Conservation (phyloP, 64 coral and sea anemone genomes). For the Pachyseris speciosa region DNA sequence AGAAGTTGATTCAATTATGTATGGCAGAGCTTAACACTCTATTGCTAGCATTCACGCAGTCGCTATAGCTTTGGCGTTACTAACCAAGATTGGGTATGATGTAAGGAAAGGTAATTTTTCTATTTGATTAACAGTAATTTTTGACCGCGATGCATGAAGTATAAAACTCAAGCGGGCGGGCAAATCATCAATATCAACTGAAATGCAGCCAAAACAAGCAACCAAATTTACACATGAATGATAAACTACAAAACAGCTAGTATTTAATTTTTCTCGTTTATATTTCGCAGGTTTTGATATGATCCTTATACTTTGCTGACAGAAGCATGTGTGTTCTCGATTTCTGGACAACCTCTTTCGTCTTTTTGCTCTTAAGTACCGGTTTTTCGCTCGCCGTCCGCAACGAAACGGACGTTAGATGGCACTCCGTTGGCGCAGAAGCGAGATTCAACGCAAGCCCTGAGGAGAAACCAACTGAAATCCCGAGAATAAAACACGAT, state of each 20-base stretch:
- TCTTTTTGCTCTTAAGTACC: neutral
- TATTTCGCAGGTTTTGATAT: neutral
- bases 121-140: too few relatives aligned
- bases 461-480: neutral
- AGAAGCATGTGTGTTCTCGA: neutral
- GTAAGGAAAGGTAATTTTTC: too few relatives aligned
- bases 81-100: too few relatives aligned
- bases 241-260: neutral
- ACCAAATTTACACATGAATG: neutral
- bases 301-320: neutral
- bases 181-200: too few relatives aligned
- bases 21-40: too few relatives aligned
- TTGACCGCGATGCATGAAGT: too few relatives aligned
- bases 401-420: neutral
- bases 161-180: too few relatives aligned
- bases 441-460: neutral
- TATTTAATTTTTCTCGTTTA: neutral
- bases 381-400: neutral
- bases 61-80: too few relatives aligned
- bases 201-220: neutral
- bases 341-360: neutral
- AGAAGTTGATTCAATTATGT: too few relatives aligned
- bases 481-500: neutral
- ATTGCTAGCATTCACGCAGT: too few relatives aligned
- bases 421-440: neutral